Conservation (phyloP, 2,888 invertebrate species). For the Ormia ochracea region DNA sequence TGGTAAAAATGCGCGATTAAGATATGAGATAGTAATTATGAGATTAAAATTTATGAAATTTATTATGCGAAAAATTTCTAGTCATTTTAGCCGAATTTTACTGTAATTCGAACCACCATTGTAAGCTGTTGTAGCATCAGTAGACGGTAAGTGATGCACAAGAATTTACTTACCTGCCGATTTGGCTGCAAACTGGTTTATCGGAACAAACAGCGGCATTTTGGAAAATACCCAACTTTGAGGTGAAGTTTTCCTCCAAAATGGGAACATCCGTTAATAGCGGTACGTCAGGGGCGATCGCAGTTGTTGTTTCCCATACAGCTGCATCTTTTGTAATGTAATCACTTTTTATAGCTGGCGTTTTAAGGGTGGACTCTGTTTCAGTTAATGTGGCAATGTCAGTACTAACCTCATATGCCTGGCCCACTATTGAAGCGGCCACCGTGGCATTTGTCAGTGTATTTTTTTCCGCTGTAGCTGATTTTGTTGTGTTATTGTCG, state of each 20-base stretch:
- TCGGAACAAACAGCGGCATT: conserved; percentile 89
- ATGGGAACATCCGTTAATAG: conserved; percentile 59
- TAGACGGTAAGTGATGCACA: background rate
- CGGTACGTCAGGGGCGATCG: conserved; percentile 2
- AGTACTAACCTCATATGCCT: background rate
- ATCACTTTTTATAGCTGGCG: background rate
- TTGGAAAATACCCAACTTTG: conserved; percentile 70
- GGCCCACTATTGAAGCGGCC: conserved; percentile 44
- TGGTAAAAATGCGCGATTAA: no score
- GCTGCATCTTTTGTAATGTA: conserved; percentile 1
- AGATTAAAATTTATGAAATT: no score
- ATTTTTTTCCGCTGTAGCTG: conserved; percentile 48
- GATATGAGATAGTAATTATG: no score
- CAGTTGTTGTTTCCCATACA: conserved; percentile 2
- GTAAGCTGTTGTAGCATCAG: no score
- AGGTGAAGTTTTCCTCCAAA: conserved; percentile 63
- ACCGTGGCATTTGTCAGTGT: conserved; percentile 49
- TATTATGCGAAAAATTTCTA: no score
- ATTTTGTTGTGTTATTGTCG: conserved; percentile 65
- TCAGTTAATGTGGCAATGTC: conserved; percentile 29
- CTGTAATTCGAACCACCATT: no score
- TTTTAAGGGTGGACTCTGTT: conserved; percentile 24
- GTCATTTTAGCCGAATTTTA: no score
- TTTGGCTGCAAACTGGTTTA: conserved; percentile 84
- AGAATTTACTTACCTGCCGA: conserved; percentile 83